phyloP scores from a whole-genome alignment of 2,888 invertebrate genomes.

The Heliothis peltigera region DNA sequence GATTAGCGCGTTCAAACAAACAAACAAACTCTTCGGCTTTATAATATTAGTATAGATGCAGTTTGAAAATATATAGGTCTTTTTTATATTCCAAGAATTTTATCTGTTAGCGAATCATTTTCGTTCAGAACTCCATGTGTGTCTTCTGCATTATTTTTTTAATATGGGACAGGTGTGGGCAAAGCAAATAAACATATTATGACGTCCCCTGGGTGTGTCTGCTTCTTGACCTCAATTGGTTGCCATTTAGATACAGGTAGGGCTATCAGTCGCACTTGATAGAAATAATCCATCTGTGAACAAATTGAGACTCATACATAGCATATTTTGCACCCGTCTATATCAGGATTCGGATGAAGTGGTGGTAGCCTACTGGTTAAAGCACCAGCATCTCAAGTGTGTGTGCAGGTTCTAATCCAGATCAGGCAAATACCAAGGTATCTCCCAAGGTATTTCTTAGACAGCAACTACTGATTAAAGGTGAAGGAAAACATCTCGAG shows the following conservation, averaged over 20 bases:
- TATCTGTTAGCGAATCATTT: background rate
- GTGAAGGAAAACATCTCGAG: too few species aligned
- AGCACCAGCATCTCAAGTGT: too few species aligned
- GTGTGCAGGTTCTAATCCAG: too few species aligned
- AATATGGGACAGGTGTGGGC: slow-evolving; percentile 24
- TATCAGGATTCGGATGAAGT: too few species aligned
- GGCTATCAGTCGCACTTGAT: slow-evolving; percentile 52
- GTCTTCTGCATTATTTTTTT: slow-evolving; percentile 27
- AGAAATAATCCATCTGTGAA: slow-evolving; percentile 5
- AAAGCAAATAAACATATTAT: slow-evolving; percentile 60
- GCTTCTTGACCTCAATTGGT: slow-evolving; percentile 74
- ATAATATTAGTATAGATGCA: background rate
- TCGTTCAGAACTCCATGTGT: background rate
- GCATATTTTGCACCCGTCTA: background rate
- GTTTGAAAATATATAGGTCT: too few species aligned
- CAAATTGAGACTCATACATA: background rate
- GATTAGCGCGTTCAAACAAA: too few species aligned
- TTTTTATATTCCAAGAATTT: background rate
- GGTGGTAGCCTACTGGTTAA: too few species aligned
- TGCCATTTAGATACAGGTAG: slow-evolving; percentile 63
- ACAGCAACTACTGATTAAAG: too few species aligned
- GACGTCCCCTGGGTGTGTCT: slow-evolving; percentile 69
- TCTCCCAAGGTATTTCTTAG: too few species aligned
- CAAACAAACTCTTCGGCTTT: too few species aligned
- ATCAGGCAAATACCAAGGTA: too few species aligned